Evolutionary conservation across 64 coral and sea anemone species (phyloP), one percentile per base, ranked within the genome.

Genomic region (Hydrozoanthus tunicans): DNA sequence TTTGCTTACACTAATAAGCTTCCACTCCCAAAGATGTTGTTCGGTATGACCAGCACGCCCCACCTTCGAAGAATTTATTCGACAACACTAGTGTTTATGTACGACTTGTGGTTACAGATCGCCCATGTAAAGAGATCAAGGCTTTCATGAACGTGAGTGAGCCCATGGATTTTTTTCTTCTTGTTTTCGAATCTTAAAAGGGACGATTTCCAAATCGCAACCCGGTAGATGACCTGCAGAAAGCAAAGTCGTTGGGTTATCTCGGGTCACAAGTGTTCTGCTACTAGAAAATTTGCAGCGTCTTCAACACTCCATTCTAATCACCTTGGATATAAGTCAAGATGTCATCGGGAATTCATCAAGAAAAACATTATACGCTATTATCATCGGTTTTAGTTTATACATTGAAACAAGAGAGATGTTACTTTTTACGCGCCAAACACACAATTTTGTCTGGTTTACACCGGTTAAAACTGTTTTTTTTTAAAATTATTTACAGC

Each of bases 161-260:
- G 56, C 56, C 7, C 4, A 27, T 2, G 6, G 56, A 88, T 61
- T 51, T 25, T 20, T 81, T 59, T 51, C 82, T 86, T 86, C 62
- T 55, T 27, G 25, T 59, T 73, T 55, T 60, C 14, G 68, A 88
- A 7, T 20, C 74, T 24, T 8, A 58, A 15, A 54, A 88, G n/a
- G n/a, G 17, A 26, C 26, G 9, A 27, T 54, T 88, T 88, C 58
- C 56, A 88, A 59, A 86, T 58, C 20, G 64, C 83, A 86, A 58
- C 20, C 52, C 6, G 27, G 62, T 6, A 24, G n/a, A 86, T 73
- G 84, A 88, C 69, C 84, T 88, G 84, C 24, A 74, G 56, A 70
- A 12, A 32, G 7, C 24, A 53, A 43, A 57, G 68, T 74, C 68
- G 70, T 7, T 15, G 51, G 69, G 84, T 88, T 88, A 88, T 88